Evolutionary conservation across 1,140 invertebrate genomes (phyloP), one percentile per base, ranked within the genome.

Genomic region (Physella acuta): DNA sequence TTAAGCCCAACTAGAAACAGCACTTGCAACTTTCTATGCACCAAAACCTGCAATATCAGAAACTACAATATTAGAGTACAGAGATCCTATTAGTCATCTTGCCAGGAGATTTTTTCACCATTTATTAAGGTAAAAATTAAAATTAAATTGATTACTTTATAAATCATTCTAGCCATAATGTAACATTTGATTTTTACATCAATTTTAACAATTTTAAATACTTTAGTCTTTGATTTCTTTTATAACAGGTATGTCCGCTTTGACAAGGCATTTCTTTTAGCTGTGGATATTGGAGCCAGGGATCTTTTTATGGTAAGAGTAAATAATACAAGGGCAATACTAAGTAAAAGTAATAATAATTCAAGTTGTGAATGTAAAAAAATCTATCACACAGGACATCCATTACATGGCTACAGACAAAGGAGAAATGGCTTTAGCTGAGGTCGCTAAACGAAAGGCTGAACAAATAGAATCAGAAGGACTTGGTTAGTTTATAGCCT

Each of bases 221-320:
- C 39, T 20, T 11, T 11, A 44, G 20, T 44, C 20, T 49, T 73
- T 64, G n/a, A 2, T 24, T 33, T 39, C 24, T 73, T 64, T 31
- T 52, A 52, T 49, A 74, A 1, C 78, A 93, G 93, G 71, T 90
- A 92, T 79, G 89, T 90, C 66, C 86, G 92, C 59, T 91, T 92
- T 81, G 92, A 94, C 78, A 94, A 93, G 79, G 93, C 93, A 14
- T 92, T 94, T 78, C 88, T 92, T 68, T 84, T 95, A 58, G 93
- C 92, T 20, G 91, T 94, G 75, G 93, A 95, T 82, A 87, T 95
- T 58, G 83, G 82, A 53, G 77, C 82, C 14, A 76, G 77, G 63
- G 83, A 85, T 73, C 74, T 85, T 4, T 85, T 85, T 71, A 84
- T 84, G 83, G 83, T 84, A 75, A 75, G 53, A 52, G 51, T 24